Conservation (phyloP, 2,113 vertebrate species). For the Oncorhynchus mykiss region DNA sequence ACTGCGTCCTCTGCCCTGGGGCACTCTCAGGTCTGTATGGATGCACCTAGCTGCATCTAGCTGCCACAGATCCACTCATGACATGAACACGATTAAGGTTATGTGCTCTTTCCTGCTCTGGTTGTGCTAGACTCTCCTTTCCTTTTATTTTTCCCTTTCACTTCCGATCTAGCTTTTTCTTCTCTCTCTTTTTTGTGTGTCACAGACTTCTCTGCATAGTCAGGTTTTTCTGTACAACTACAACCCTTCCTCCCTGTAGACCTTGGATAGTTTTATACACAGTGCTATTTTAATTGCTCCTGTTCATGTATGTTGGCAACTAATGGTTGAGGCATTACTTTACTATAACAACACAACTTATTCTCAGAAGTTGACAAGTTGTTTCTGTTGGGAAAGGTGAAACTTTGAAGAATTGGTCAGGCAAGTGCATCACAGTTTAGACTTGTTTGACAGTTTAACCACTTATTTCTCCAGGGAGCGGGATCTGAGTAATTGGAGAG, state of each 20-base stretch:
- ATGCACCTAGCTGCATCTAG: neutral
- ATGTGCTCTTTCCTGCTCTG: neutral
- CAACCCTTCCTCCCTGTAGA: too few relatives aligned
- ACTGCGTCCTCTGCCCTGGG: neutral
- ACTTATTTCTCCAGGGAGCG: conserved; percentile 32
- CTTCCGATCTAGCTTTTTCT: too few relatives aligned
- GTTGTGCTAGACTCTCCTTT: too few relatives aligned
- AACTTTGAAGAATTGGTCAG: neutral
- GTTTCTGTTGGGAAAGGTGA: conserved; percentile 24
- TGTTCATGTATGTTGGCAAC: neutral
- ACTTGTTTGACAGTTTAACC: conserved; percentile 35
- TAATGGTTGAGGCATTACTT: conserved; percentile 5
- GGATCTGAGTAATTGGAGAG: conserved; percentile 39
- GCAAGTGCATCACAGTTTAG: conserved; percentile 32
- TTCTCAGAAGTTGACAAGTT: conserved; percentile 25
- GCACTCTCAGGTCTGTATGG: neutral
- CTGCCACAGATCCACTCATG: neutral
- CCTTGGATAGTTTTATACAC: too few relatives aligned
- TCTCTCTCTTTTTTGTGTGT: too few relatives aligned
- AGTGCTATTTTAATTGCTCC: too few relatives aligned
- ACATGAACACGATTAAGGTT: neutral
- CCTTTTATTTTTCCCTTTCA: too few relatives aligned
- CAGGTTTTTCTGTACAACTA: too few relatives aligned
- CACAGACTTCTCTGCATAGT: too few relatives aligned
- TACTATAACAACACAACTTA: conserved; percentile 9